phyloP scores from a whole-genome alignment of 35 echinoderm and acorn worm genomes.

The Lytechinus pictus region DNA sequence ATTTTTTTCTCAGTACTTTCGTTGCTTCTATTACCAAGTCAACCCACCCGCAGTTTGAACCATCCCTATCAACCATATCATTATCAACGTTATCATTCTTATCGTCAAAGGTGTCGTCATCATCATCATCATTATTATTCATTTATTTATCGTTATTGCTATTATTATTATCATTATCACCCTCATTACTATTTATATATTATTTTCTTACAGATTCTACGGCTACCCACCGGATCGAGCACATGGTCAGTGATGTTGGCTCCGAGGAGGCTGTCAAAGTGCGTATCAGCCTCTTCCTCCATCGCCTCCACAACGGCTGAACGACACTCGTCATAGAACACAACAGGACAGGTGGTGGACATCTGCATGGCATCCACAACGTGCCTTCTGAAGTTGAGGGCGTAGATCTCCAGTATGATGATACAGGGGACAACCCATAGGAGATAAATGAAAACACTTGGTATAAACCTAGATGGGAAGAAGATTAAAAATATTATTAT shows the following conservation, averaged over 20 bases:
- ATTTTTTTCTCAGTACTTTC: no score
- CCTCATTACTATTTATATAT: no score
- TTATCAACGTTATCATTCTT: no score
- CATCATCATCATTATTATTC: no score
- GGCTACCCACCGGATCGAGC: slow-evolving; percentile 35
- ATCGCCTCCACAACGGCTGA: neutral
- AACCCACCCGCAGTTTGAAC: no score
- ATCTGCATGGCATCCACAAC: neutral
- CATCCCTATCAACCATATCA: no score
- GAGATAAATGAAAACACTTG: slow-evolving; percentile 80
- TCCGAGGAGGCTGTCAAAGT: neutral
- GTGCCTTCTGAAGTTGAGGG: slow-evolving; percentile 50
- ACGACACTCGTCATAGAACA: slow-evolving; percentile 51
- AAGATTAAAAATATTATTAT: neutral
- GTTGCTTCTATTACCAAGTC: no score
- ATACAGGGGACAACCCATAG: slow-evolving; percentile 72
- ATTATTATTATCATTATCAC: no score
- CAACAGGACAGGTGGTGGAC: neutral
- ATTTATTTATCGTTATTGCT: no score
- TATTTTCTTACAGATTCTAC: no score
- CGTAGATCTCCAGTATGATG: slow-evolving; percentile 64
- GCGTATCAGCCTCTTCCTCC: neutral
- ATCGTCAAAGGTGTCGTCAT: no score
- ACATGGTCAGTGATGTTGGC: neutral
- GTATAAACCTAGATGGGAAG: slow-evolving; percentile 68